A percentile compares a stretch with the other conserved stretches of the same genome.
These are phyloP conservation scores for Hydrolagus affinis DNA, from an alignment of 2,113 vertebrate genomes.

Conservation along the genomic window DNA sequence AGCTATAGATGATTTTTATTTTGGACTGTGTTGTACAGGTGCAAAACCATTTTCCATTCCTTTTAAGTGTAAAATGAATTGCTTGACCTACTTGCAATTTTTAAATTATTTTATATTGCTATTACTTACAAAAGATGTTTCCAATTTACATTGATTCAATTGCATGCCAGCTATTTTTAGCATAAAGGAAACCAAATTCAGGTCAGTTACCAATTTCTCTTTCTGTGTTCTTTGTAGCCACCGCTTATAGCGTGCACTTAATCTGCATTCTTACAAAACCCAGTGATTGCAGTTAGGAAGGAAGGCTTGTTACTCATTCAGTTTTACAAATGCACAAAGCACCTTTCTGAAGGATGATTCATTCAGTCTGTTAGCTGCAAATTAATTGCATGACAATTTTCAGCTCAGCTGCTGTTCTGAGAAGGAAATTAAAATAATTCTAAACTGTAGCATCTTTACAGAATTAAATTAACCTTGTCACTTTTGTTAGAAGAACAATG, in stretches of 20 bases:
- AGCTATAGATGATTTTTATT: too few relatives aligned
- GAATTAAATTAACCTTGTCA: not conserved
- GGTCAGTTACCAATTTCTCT: not conserved
- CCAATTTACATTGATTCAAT: not conserved
- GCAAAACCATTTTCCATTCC: not conserved
- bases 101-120: not conserved
- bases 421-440: not conserved
- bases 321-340: not conserved
- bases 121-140: not conserved
- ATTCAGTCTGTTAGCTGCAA: not conserved
- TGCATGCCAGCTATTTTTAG: not conserved
- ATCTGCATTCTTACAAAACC: not conserved
- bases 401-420: not conserved
- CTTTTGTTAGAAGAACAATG: not conserved
- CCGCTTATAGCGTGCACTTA: not conserved
- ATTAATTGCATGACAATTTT: not conserved
- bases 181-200: conserved; percentile 25
- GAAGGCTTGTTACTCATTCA: not conserved
- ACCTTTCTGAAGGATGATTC: not conserved
- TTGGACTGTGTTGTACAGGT: too few relatives aligned
- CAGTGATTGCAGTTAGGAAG: not conserved
- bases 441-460: not conserved
- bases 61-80: not conserved
- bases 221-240: not conserved
- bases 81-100: not conserved